Evolutionary conservation across 1,140 invertebrate species (phyloP), one percentile per base, ranked within the genome.

Genomic region (Hylaeus volcanicus): DNA sequence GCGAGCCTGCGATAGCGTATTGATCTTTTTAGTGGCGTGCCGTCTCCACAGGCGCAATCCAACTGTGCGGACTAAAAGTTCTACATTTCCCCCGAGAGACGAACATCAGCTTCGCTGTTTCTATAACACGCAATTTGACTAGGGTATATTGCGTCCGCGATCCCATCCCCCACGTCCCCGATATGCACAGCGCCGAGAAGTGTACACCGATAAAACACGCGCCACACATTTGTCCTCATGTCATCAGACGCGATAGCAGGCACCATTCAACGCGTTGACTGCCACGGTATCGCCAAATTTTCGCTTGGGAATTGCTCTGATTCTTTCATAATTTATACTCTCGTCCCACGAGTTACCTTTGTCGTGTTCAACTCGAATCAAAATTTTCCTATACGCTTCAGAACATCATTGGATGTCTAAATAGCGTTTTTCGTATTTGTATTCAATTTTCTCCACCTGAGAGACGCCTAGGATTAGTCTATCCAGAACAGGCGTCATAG

Each of bases 81-180:
- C 91, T 92, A 93, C 93, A 93, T 93, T 93, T 93, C 93, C 93
- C 92, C 74, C 64, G 92, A 91, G 93, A 92, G 93, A 92, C 89
- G 88, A 92, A 92, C 93, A 92, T 88, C 37, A 51, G 83, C 92
- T 93, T 93, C 92, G 91, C 91, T 91, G 91, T 92, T 92, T 90
- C 91, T 92, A 93, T 93, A 93, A 93, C 77, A 93, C 91, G 91
- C 93, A 93, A 93, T 93, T 93, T 93, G 88, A 68, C 81, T 45
- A 64, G 88, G 90, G 90, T 90, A 92, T 92, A 74, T 74, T 64
- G 79, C 71, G 71, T 41, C 39, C 26, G 55, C 39, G 74, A 45
- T 58, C 61, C 60, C 61, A 14, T 26, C 72, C 37, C 66, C 41
- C 41, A 15, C 66, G n/a, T 1, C 43, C 12, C 60, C 26, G 26